Evolutionary conservation across 2,797 vertebrate genomes (phyloP).

Genomic region (Myoxocephalus aenaeus): DNA sequence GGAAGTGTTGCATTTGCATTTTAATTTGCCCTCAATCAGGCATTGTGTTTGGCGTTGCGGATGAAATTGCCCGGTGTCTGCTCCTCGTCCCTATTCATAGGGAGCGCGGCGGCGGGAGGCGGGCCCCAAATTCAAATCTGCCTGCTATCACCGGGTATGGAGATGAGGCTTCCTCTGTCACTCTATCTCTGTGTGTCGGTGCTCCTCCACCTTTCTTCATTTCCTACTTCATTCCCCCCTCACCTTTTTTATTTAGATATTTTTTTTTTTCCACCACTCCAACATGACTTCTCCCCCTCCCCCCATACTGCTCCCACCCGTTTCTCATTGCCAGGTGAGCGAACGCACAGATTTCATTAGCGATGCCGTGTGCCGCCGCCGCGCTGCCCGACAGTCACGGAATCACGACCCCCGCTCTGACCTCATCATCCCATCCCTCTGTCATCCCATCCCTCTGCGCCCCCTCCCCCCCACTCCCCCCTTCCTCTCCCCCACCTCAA

Average conservation of each 20-base stretch:
- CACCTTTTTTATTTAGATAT: not conserved
- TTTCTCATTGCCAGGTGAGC: constrained; percentile 26
- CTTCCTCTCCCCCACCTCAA: not conserved
- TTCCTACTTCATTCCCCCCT: constrained; percentile 7
- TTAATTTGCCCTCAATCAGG: constrained; percentile 85
- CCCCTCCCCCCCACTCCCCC: too few species aligned
- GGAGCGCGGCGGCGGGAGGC: constrained; percentile 49
- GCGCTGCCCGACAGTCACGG: constrained; percentile 30
- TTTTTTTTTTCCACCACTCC: not conserved
- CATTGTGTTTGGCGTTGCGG: constrained; percentile 72
- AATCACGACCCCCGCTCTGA: constrained; percentile 50
- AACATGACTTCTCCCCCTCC: not conserved
- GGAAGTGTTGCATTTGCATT: constrained; percentile 83
- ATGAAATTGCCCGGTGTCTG: constrained; percentile 76
- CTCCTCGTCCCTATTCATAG: constrained; percentile 65
- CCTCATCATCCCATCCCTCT: constrained; percentile 58
- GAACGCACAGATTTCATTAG: constrained; percentile 68
- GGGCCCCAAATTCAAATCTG: constrained; percentile 74
- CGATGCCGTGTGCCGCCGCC: constrained; percentile 39
- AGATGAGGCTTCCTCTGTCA: constrained; percentile 52
- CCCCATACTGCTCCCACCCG: not conserved
- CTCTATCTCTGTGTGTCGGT: constrained; percentile 13
- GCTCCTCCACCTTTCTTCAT: constrained; percentile 4
- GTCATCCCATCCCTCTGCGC: constrained; percentile 20
- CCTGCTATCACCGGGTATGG: constrained; percentile 57